Evolutionary conservation across 2,888 invertebrate genomes (phyloP), one percentile per base, ranked within the genome.

Genomic region (Erebia palarica): DNA sequence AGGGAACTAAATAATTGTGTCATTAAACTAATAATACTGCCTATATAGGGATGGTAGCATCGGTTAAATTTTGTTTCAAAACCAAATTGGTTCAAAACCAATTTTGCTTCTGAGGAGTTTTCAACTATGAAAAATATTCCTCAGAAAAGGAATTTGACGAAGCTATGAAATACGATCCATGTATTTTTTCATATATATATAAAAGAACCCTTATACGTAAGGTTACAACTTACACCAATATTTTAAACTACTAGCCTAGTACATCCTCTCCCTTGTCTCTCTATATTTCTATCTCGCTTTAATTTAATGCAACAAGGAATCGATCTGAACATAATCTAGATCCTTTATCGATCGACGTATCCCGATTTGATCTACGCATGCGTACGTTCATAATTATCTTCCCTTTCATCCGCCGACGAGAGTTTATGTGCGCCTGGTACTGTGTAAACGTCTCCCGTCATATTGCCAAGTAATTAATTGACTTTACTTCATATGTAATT

Each of bases 311-410:
- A 87, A 85, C 83, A 81, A 67, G 81, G 79, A 82, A 86, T 82
- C 84, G 84, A 75, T 82, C 82, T 80, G 84, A 85, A 85, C 85
- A 87, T 63, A 49, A 63, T 89, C 88, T 89, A 88, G 89, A 90
- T 89, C 86, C 86, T 84, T 86, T 88, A 90, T 91, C 92, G 90
- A 91, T 87, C 89, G 88, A 86, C 86, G 86, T 86, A 85, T 84
- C 86, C 85, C 83, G 90, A 90, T 92, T 90, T 91, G 92, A 92
- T 92, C 91, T 91, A 91, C 91, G 91, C 87, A 90, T 89, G 87
- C 88, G 88, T 88, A 86, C 85, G 85, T 82, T 87, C 90, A 90
- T 92, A 92, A 92, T 91, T 92, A 91, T 88, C 88, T 86, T 80
- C 78, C 86, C 92, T 92, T 92, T 91, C 91, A 92, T 92, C 86